Evolutionary conservation across 2,888 invertebrate genomes (phyloP), one percentile per base, ranked within the genome.

Genomic region (Tribolium freemani): DNA sequence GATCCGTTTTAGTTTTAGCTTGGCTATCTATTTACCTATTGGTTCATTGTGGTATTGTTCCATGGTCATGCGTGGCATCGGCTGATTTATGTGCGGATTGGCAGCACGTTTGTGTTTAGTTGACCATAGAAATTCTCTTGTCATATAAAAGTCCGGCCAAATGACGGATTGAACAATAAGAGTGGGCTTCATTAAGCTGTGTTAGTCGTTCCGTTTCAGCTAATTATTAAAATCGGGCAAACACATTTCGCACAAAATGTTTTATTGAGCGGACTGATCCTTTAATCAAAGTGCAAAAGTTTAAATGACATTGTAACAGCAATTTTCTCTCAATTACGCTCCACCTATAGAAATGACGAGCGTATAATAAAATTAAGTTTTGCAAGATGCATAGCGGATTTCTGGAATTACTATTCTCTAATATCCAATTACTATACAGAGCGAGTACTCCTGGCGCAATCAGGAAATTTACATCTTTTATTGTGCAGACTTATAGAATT

Each of bases 391-490:
- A 21, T 46, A 53, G 9, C 58, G 69, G 57, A 66, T 71, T 71
- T 58, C 51, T 53, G 53, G 48, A 60, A 68, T 72, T 73, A 73
- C 72, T 72, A 74, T 69, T 70, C 71, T 66, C 68, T 78, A 77
- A 78, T 78, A 75, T 76, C 76, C 76, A 77, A 77, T 77, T 77
- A 77, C 67, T 78, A 78, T 76, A 78, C 78, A 73, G 75, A 60
- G 54, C 69, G 67, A 50, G 72, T 66, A 66, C 51, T 69, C 64
- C 70, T 61, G 69, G 74, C 73, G 78, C 78, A 78, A 77, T 77
- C 79, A 77, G 73, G 75, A 76, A 79, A 79, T 79, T 80, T 80
- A 77, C 79, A 79, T 79, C 80, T 78, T 78, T 79, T 78, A 79
- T 80, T 79, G 79, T 77, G 78, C 76, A 69, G 74, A 71, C 73